These are phyloP conservation scores for Procambarus virginalis DNA, from an alignment of 1,140 invertebrate species.

Conservation along the genomic window DNA sequence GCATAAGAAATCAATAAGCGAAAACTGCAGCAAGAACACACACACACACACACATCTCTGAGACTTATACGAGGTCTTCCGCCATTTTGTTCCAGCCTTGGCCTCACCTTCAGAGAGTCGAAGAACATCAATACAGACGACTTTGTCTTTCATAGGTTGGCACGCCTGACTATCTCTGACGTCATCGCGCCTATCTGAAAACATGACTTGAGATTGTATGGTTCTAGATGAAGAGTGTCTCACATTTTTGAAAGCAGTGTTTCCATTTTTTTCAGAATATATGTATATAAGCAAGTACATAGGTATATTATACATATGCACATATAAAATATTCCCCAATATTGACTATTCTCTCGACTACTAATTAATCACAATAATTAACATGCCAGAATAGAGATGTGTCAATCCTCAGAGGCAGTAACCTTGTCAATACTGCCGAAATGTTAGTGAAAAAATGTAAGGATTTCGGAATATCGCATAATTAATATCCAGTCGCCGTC, in stretches of 20 bases:
- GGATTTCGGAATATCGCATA: slow-evolving; percentile 59
- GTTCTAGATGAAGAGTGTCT: not conserved
- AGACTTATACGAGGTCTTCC: slow-evolving; percentile 50
- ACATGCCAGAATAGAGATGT: slow-evolving; percentile 30
- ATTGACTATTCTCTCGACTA: not conserved
- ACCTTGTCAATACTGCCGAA: slow-evolving; percentile 18
- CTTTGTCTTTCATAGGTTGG: slow-evolving; percentile 67
- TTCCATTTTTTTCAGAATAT: too few species aligned
- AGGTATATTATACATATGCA: not conserved
- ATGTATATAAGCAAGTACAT: not conserved
- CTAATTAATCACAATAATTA: slow-evolving; percentile 58
- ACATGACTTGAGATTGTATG: slow-evolving; percentile 22
- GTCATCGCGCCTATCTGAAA: slow-evolving; percentile 53
- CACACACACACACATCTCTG: slow-evolving; percentile 7
- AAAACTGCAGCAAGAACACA: not conserved
- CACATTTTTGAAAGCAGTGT: not conserved
- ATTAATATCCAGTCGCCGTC: slow-evolving; percentile 62
- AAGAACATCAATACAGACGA: slow-evolving; percentile 66
- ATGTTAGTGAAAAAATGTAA: slow-evolving; percentile 17
- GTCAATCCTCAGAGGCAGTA: slow-evolving; percentile 36
- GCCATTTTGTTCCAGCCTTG: slow-evolving; percentile 65
- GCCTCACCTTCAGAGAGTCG: slow-evolving; percentile 61
- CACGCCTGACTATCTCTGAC: slow-evolving; percentile 64
- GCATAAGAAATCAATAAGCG: not conserved
- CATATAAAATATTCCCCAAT: not conserved